Conservation (phyloP, 2,113 vertebrate genomes). For the Nyctereutes procyonoides region DNA sequence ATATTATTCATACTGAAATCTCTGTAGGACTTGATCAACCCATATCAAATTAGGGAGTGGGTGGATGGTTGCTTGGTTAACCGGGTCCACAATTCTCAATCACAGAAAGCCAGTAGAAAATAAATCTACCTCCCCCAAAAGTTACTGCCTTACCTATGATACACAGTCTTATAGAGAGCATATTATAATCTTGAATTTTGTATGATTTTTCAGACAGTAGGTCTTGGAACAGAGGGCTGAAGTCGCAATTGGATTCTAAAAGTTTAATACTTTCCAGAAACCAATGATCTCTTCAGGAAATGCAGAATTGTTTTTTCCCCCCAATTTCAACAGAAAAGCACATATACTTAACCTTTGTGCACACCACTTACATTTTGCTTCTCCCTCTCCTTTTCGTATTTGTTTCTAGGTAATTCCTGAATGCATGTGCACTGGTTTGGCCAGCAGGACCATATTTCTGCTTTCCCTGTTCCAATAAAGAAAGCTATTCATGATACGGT, state of each 20-base stretch:
- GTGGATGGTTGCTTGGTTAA: not conserved
- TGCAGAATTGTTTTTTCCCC: not conserved
- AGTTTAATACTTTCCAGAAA: not conserved
- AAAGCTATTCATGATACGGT: not conserved
- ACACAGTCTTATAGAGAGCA: not conserved
- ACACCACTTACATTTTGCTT: not conserved
- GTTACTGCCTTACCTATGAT: not conserved
- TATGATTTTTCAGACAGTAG: not conserved
- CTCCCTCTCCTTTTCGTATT: not conserved
- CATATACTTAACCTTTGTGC: not conserved
- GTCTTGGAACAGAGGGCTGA: not conserved
- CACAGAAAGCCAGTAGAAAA: not conserved
- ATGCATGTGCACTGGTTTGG: not conserved
- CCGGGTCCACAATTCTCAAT: not conserved
- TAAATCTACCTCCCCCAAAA: not conserved
- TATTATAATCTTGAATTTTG: not conserved
- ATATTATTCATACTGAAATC: not conserved
- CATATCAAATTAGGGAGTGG: not conserved
- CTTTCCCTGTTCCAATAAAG: not conserved
- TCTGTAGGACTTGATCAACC: not conserved
- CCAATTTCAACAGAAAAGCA: not conserved
- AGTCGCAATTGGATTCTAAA: not conserved
- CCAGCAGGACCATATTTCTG: not conserved
- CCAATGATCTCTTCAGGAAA: not conserved
- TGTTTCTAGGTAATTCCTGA: not conserved